phyloP scores from a whole-genome alignment of 35 echinoderm and acorn worm genomes.

The Diadema setosum region DNA sequence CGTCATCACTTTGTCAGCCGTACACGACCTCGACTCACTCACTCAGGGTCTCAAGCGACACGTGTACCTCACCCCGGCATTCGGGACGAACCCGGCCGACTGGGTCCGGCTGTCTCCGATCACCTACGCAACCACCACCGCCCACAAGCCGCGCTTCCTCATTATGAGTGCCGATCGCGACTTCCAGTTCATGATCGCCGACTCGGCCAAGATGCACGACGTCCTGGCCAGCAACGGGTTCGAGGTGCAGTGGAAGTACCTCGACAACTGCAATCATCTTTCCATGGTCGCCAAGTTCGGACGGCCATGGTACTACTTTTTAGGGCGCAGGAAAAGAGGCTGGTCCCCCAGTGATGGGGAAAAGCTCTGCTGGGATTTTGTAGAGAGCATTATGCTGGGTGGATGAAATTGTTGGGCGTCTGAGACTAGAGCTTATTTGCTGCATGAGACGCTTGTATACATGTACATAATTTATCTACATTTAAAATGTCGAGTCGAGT shows the following conservation, averaged over 20 bases:
- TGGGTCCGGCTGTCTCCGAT: neutral
- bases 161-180: neutral
- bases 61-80: neutral
- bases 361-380: neutral
- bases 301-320: neutral
- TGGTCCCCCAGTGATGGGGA: neutral
- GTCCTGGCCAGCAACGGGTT: neutral
- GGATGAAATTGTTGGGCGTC: too few relatives aligned
- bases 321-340: neutral
- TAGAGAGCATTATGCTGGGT: too few relatives aligned
- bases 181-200: neutral
- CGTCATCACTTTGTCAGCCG: conserved; percentile 17
- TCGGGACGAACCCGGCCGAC: neutral
- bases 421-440: too few relatives aligned
- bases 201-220: neutral
- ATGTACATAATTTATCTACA: too few relatives aligned
- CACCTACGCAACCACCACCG: neutral
- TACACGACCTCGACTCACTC: neutral
- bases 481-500: too few relatives aligned
- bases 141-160: neutral
- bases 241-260: neutral
- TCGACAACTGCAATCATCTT: neutral
- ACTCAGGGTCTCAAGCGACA: neutral
- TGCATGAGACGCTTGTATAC: too few relatives aligned
- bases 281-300: neutral